Base-by-base conservation (phyloP, 2,888 invertebrate genomes). In the Serrognathus titanus region DNA sequence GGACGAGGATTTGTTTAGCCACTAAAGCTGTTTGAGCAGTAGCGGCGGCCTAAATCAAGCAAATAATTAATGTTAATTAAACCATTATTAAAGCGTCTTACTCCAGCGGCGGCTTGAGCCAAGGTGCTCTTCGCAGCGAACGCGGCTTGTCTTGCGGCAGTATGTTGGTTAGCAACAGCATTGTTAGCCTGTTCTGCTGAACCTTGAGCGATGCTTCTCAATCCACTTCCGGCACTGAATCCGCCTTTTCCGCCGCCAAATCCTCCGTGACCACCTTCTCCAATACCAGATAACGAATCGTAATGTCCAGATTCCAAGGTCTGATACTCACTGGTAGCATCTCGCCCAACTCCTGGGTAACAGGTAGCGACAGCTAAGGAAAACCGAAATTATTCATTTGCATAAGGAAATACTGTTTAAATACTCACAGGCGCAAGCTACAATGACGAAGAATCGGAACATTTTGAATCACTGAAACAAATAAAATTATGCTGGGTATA, bases 151-250 rank as follows among this genome's bases (percentile, higher is more conserved):
- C 85, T 84, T 0, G 83, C 56, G 11, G 56, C 56, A 4, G 56
- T 38, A 24, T 56, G 56, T 48, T 56, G 88, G 0, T 87, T 87
- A 0, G 85, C 83, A 16, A 83, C 78, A 9, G 87, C 86, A 10
- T 83, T 85, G 64, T 84, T 83, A 2, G 88, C 88, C 70, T 86
- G 85, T 66, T 86, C 85, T 0, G 87, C 87, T 0, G 88, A 87
- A 0, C 84, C 85, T 20, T 83, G 81, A 1, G 85, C 85, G 38
- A 85, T 84, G 31, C 83, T 83, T 53, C 84, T 79, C 9, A 88
- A 68, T 0, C 86, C 85, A 48, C 85, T 85, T 62, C 87, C 87
- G 43, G 78, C 79, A 66, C 85, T 85, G 79, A 52, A 56, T 36
- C 56, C 56, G 77, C 84, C 46, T 78, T 79, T 45, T 80, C 60